Percentiles rank a stretch among this genome's conserved stretches.
Evolutionary conservation across 2,888 invertebrate genomes (phyloP).

Genomic region (Parnassius glacialis): DNA sequence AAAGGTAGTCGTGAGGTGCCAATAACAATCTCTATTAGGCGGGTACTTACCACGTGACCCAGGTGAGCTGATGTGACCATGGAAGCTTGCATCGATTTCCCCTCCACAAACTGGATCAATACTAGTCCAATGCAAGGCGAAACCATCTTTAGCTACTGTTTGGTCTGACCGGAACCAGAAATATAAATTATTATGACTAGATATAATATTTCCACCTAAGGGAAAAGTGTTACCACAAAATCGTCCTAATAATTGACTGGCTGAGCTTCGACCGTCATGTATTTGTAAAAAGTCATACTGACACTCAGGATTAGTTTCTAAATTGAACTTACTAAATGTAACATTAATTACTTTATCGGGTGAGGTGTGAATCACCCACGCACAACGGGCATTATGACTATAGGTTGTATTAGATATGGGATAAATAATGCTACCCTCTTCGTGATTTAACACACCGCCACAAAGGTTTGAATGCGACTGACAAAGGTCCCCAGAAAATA

Average conservation of each 20-base stretch:
- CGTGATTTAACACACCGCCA: conserved; percentile 63
- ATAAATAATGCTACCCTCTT: conserved; percentile 84
- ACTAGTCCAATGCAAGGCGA: conserved; percentile 90
- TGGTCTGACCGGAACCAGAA: conserved; percentile 91
- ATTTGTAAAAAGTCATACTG: conserved; percentile 88
- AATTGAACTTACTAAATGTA: conserved; percentile 87
- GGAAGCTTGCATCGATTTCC: conserved; percentile 75
- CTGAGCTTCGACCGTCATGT: conserved; percentile 90
- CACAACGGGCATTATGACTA: conserved; percentile 85
- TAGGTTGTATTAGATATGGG: conserved; percentile 80
- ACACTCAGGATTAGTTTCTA: conserved; percentile 86
- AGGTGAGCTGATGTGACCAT: conserved; percentile 91
- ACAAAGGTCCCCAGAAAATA: conserved; percentile 85
- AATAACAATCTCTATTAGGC: conserved; percentile 90
- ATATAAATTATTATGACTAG: conserved; percentile 88
- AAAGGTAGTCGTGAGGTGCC: conserved; percentile 84
- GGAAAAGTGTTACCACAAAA: conserved; percentile 89
- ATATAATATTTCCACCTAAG: conserved; percentile 85
- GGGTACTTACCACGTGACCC: conserved; percentile 95
- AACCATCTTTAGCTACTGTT: conserved; percentile 83
- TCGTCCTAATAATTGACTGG: conserved; percentile 86
- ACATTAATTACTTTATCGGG: conserved; percentile 87
- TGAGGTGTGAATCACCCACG: conserved; percentile 88
- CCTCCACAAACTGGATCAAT: conserved; percentile 88
- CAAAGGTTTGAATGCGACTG: conserved; percentile 72